These are phyloP conservation scores for Puntigrus tetrazona DNA, from an alignment of 2,113 vertebrate genomes.

Conservation along the genomic window DNA sequence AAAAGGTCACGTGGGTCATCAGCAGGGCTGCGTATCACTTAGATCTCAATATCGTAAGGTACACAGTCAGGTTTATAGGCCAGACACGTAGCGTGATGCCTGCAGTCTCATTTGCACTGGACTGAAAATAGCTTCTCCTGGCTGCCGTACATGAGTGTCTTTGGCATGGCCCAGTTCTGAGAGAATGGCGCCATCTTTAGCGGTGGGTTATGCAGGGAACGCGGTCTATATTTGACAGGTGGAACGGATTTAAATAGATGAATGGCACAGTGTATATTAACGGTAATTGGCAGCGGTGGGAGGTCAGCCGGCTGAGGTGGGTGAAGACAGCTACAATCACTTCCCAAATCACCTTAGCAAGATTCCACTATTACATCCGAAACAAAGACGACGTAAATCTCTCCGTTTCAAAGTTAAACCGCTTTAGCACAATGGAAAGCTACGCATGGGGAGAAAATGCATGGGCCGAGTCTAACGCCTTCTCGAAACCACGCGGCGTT, in stretches of 20 bases:
- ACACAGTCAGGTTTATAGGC: constrained; percentile 41
- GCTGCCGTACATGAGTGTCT: constrained; percentile 39
- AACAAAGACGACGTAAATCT: neutral
- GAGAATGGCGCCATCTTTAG: constrained; percentile 62
- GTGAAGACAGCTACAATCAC: constrained; percentile 42
- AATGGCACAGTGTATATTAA: constrained; percentile 61
- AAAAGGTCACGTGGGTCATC: neutral
- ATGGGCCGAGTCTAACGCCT: constrained; percentile 9
- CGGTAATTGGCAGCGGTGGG: constrained; percentile 42
- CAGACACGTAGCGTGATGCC: constrained; percentile 26
- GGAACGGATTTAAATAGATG: constrained; percentile 62
- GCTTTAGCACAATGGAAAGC: neutral
- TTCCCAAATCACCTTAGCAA: neutral
- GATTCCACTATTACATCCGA: neutral
- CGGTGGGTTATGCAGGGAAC: constrained; percentile 52
- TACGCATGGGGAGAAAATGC: neutral
- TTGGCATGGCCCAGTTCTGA: constrained; percentile 42
- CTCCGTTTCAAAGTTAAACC: neutral
- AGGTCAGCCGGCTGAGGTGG: constrained; percentile 46
- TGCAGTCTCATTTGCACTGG: constrained; percentile 7
- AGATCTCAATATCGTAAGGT: constrained; percentile 2
- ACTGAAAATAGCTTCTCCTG: constrained; percentile 61
- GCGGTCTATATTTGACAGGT: constrained; percentile 59
- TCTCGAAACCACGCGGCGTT: neutral
- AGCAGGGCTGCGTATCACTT: neutral